Conservation (phyloP, 2,888 invertebrate genomes). For the Melipona beecheii region DNA sequence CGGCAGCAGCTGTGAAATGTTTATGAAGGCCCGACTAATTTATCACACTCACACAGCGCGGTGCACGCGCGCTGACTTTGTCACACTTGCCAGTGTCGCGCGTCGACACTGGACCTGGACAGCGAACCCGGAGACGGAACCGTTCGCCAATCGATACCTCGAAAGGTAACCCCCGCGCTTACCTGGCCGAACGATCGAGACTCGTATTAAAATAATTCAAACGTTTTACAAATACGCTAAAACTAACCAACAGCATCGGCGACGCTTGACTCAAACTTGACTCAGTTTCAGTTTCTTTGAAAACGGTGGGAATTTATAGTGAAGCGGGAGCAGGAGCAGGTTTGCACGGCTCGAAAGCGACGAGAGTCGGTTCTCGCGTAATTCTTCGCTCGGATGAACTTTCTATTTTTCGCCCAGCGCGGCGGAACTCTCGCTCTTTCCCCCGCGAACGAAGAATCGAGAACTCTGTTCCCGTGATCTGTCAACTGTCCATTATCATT, state of each 20-base stretch:
- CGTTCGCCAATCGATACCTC: slow-evolving; percentile 63
- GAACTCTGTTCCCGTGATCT: slow-evolving; percentile 3
- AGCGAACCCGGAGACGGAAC: neutral
- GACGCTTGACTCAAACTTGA: too few relatives aligned
- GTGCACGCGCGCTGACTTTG: slow-evolving; percentile 65
- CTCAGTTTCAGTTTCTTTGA: too few relatives aligned
- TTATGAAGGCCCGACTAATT: slow-evolving; percentile 83
- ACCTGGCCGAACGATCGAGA: neutral
- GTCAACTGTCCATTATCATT: slow-evolving; percentile 18
- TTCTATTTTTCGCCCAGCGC: neutral
- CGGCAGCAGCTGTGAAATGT: slow-evolving; percentile 83
- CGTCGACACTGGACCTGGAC: slow-evolving; percentile 22
- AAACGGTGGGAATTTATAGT: too few relatives aligned
- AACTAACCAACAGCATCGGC: too few relatives aligned
- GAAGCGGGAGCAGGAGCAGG: neutral
- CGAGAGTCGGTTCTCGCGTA: neutral
- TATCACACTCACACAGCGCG: slow-evolving; percentile 75
- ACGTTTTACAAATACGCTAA: too few relatives aligned
- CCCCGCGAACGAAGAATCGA: neutral
- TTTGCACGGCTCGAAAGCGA: neutral
- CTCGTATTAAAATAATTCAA: neutral
- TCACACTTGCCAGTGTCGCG: slow-evolving; percentile 61
- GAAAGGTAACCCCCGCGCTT: neutral
- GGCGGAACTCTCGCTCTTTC: neutral
- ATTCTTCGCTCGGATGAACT: neutral